Base-by-base conservation (phyloP, 2,113 vertebrate genomes). In the Gorilla gorilla region DNA sequence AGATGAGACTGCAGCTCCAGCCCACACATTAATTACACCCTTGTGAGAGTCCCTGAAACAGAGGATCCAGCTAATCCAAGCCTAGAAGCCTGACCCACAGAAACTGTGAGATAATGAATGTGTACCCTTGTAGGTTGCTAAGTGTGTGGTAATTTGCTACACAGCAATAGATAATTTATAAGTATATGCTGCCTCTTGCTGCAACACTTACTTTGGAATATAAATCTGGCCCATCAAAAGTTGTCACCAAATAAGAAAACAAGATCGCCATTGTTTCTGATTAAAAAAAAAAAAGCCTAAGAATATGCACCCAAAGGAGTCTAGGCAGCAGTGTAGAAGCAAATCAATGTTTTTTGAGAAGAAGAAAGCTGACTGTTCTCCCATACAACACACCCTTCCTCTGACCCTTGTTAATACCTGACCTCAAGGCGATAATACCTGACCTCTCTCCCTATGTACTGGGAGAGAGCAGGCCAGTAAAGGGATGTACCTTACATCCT, bases 201-300 rank as follows among this genome's bases (percentile, higher is more conserved):
- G 6, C 38, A 81, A 43, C 50, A 32, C 81, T n/a, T 22, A 82
- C 30, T 88, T 80, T 80, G 59, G 57, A 59, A 76, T 70, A 68
- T 9, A 94, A 52, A 86, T 40, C 22, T 61, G 38, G 35, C 68
- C n/a, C 22, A 13, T 93, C 13, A 68, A 32, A 90, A 50, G n/a
- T 80, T 92, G 43, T 57, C 30, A 66, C 25, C 75, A 25, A 90
- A 9, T 52, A 8, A 94, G 59, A 88, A 97, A 79, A 90, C 13
- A 68, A 70, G 32, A 40, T 57, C 35, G 14, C 1, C 18, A 30
- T 12, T 38, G 43, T 61, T 90, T 66, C 73, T 64, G 30, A 25
- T 76, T 18, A 6, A 55, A 55, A 55, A 55, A 55, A 55, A 72
- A 72, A 85, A 94, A 86, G 17, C 18, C 79, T 70, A 10, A 52